Evolutionary conservation across 2,888 invertebrate species (phyloP).

Genomic region (Rhingia campestris): DNA sequence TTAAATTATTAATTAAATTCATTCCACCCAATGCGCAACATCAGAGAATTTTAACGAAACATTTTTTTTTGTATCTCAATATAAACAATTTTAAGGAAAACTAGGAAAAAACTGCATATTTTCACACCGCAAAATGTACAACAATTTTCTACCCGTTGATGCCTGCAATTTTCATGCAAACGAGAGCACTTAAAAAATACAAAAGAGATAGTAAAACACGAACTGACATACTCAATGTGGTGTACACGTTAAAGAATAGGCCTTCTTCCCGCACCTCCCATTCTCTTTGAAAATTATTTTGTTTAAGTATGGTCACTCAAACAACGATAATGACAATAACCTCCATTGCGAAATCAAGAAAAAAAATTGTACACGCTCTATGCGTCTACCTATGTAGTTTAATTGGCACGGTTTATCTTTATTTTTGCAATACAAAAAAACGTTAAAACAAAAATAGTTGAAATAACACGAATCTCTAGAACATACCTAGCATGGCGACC

Average conservation of each 20-base stretch:
- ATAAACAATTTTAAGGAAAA: slow-evolving; percentile 8
- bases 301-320: slow-evolving; percentile 20
- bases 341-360: slow-evolving; percentile 26
- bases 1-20: slow-evolving; percentile 46
- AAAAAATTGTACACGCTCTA: slow-evolving; percentile 15
- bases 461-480: slow-evolving; percentile 10
- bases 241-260: slow-evolving; percentile 35
- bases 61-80: slow-evolving; percentile 10
- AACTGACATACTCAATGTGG: slow-evolving; percentile 9
- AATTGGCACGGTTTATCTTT: slow-evolving; percentile 10
- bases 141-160: slow-evolving; percentile 15
- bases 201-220: slow-evolving; percentile 7
- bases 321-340: slow-evolving; percentile 39
- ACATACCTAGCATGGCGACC: slow-evolving; percentile 16
- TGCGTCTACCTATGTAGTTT: slow-evolving; percentile 21
- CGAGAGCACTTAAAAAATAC: slow-evolving; percentile 8
- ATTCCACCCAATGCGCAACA: slow-evolving; percentile 18
- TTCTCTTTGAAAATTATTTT: slow-evolving; percentile 4
- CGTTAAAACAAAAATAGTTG: slow-evolving; percentile 7
- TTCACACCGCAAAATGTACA: not conserved
- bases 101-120: slow-evolving; percentile 9
- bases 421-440: slow-evolving; percentile 22
- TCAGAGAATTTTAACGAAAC: not conserved
- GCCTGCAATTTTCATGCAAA: slow-evolving; percentile 4
- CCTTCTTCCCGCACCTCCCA: not conserved